Evolutionary conservation across 2,797 vertebrate genomes (phyloP), one percentile per base, ranked within the genome.

Genomic region (Enteromius paludinosus): DNA sequence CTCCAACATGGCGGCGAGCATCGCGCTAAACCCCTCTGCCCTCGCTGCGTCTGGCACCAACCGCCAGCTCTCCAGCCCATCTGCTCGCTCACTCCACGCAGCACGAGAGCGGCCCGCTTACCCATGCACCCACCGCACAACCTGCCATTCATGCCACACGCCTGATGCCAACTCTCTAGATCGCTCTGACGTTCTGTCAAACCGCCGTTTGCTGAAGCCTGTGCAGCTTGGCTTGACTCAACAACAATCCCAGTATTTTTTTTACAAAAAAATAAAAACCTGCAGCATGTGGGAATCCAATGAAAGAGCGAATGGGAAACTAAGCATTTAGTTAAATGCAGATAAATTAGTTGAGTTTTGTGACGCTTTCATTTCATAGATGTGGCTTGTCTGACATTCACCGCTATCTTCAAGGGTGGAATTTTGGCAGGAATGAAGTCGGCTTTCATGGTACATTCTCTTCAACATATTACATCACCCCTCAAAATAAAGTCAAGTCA

Each of bases 31-130:
- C 81, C 81, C n/a, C 82, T 85, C 77, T 84, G 78, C 86, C 78
- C 90, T 85, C 86, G 87, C 88, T 88, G 90, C 82, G 89, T 90
- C 89, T 87, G 17, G 18, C 90, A 92, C 92, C 90, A 92, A 89
- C 86, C 18, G 83, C 87, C 89, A 88, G 89, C 90, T 91, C 93
- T 92, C 92, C 90, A 90, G 91, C 88, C 94, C 93, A 93, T 95
- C 93, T 95, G 94, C 86, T 94, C 90, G 72, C 83, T 88, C 89
- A 89, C 89, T 87, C 87, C 79, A 85, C 90, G 83, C 92, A 90
- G 90, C 87, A 49, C 81, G 92, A 87, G n/a, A 84, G 89, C 87
- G 25, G 33, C 59, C 59, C 17, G 33, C 41, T 72, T 54, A 35
- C 52, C 43, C 87, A 49, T 69, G 33, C 23, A 54, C 75, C 35